Evolutionary conservation across 2,113 vertebrate genomes (phyloP).

Genomic region (Oncorhynchus mykiss): DNA sequence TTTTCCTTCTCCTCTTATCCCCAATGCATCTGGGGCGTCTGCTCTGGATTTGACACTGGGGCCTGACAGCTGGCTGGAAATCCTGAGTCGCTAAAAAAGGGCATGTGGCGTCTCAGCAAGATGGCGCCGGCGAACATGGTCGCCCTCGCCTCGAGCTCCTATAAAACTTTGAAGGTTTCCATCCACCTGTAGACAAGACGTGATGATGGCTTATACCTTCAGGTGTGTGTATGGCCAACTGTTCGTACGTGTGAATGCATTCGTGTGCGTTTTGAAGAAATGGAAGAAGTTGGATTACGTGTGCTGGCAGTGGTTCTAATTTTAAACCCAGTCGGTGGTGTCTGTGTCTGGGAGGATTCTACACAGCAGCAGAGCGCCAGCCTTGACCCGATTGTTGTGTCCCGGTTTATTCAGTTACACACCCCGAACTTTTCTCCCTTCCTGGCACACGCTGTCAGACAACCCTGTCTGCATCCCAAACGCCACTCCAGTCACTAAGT

Average conservation of each 20-base stretch:
- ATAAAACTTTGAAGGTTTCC: no score
- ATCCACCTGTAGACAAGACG: no score
- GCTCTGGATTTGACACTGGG: not conserved
- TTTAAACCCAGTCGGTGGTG: slow-evolving; percentile 16
- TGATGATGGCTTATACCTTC: no score
- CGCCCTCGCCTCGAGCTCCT: no score
- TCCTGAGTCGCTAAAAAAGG: no score
- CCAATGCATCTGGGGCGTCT: not conserved
- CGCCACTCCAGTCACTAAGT: no score
- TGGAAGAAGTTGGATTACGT: not conserved
- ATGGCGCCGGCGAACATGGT: no score
- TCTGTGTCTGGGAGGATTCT: slow-evolving; percentile 8
- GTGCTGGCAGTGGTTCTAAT: not conserved
- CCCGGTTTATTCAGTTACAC: not conserved
- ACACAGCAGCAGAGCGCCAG: slow-evolving; percentile 2
- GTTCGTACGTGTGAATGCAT: not conserved
- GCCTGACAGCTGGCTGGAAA: not conserved
- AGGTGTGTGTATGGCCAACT: not conserved
- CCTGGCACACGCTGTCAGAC: no score
- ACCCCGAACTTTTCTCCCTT: no score
- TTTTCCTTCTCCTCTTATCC: not conserved
- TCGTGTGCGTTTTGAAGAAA: not conserved
- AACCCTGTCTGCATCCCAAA: no score
- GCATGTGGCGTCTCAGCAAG: no score
- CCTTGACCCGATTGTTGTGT: slow-evolving; percentile 29